Percentiles rank a stretch among this genome's conserved stretches.
Evolutionary conservation across 2,888 invertebrate genomes (phyloP).

Genomic region (Rotaria magnacalcarata): DNA sequence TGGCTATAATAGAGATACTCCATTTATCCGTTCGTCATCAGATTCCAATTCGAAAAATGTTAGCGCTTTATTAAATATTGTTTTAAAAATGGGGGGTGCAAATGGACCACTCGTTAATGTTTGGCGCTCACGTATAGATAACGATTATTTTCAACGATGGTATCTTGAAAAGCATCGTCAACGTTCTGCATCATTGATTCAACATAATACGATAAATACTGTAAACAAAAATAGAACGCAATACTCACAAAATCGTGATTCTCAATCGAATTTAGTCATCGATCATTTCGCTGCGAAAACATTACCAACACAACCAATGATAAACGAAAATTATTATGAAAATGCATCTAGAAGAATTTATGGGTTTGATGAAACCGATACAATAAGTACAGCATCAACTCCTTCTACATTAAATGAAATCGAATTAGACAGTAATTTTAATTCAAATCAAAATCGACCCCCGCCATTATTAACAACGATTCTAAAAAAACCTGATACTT

Average conservation of each 20-base stretch:
- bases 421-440: not conserved
- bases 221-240: not conserved
- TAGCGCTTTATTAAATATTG: constrained; percentile 6
- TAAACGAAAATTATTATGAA: not conserved
- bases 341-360: not conserved
- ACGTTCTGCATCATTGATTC: constrained; percentile 29
- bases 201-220: not conserved
- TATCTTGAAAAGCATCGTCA: constrained; percentile 7
- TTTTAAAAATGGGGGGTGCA: not conserved
- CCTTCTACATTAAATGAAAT: not conserved
- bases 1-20: not conserved
- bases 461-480: not conserved
- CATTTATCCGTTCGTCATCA: not conserved
- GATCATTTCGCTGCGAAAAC: not conserved
- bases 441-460: not conserved
- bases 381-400: not conserved
- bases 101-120: not conserved
- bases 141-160: constrained; percentile 12
- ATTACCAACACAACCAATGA: not conserved
- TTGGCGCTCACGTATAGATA: not conserved
- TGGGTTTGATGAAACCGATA: not conserved
- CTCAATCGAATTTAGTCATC: not conserved
- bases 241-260: not conserved
- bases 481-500: not conserved
- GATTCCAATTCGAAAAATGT: not conserved